These are phyloP conservation scores for Leptobrachium leishanense DNA, from an alignment of 2,113 vertebrate species.

Conservation along the genomic window DNA sequence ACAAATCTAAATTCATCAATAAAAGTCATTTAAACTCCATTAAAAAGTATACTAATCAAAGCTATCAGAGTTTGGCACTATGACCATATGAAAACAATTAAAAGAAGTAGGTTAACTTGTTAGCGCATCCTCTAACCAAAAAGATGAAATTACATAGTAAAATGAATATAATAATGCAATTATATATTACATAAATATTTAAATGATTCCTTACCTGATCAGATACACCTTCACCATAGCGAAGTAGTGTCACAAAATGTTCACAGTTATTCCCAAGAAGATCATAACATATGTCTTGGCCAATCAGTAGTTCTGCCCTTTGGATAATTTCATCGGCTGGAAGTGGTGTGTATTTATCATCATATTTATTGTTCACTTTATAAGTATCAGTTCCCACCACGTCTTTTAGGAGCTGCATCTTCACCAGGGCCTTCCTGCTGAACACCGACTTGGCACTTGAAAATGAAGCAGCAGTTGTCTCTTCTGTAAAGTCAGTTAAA, in stretches of 20 bases:
- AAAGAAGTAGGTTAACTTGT: too few species aligned
- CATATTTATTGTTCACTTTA: constrained; percentile 90
- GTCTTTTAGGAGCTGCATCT: constrained; percentile 88
- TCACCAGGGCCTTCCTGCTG: constrained; percentile 83
- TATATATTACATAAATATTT: not conserved
- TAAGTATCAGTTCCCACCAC: constrained; percentile 79
- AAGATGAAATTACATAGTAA: too few species aligned
- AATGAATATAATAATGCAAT: too few species aligned
- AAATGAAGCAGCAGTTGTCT: constrained; percentile 67
- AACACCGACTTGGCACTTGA: constrained; percentile 85
- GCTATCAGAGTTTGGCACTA: too few species aligned
- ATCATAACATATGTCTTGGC: constrained; percentile 83
- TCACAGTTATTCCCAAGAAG: constrained; percentile 88
- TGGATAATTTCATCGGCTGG: constrained; percentile 78
- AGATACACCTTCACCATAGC: constrained; percentile 82
- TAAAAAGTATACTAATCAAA: too few species aligned
- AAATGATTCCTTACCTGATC: constrained; percentile 74
- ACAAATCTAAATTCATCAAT: too few species aligned
- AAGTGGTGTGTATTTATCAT: constrained; percentile 71
- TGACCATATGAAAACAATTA: too few species aligned
- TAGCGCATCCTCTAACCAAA: too few species aligned
- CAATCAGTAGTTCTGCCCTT: constrained; percentile 73
- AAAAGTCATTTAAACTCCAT: too few species aligned
- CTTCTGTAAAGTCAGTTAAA: constrained; percentile 64
- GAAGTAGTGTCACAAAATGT: constrained; percentile 88